phyloP scores from a whole-genome alignment of 2,113 vertebrate species.

The Zapornia atra region DNA sequence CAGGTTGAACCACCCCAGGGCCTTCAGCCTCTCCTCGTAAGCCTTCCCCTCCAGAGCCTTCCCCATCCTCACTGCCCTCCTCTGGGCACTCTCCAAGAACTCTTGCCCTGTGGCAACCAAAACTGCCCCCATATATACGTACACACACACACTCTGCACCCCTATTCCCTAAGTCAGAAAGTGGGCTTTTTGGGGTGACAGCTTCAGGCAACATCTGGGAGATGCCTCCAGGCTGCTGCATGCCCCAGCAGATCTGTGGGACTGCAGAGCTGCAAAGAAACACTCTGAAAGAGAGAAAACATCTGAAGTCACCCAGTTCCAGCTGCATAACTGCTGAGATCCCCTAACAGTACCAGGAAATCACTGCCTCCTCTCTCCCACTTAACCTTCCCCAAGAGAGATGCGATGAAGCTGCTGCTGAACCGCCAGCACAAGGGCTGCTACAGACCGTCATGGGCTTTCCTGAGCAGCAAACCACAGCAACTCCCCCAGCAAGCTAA shows the following conservation, averaged over 20 bases:
- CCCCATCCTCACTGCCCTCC: no score
- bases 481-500: fast-evolving
- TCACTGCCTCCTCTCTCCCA: neutral
- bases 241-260: neutral
- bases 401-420: neutral
- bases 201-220: neutral
- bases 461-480: neutral
- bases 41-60: no score
- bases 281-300: neutral
- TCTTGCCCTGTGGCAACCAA: no score
- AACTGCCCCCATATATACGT: no score
- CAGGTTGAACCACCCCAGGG: no score
- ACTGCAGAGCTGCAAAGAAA: neutral
- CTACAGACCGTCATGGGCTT: fast-evolving
- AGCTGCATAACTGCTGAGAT: neutral
- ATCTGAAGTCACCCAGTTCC: neutral
- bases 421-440: fast-evolving
- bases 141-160: no score
- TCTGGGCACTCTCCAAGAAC: no score
- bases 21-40: no score
- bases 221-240: neutral
- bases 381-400: neutral
- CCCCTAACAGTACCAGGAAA: neutral
- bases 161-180: neutral
- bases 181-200: neutral